Percentiles rank a stretch among this genome's conserved stretches.
phyloP scores from a whole-genome alignment of 2,113 vertebrate genomes.

The Pimephales promelas region DNA sequence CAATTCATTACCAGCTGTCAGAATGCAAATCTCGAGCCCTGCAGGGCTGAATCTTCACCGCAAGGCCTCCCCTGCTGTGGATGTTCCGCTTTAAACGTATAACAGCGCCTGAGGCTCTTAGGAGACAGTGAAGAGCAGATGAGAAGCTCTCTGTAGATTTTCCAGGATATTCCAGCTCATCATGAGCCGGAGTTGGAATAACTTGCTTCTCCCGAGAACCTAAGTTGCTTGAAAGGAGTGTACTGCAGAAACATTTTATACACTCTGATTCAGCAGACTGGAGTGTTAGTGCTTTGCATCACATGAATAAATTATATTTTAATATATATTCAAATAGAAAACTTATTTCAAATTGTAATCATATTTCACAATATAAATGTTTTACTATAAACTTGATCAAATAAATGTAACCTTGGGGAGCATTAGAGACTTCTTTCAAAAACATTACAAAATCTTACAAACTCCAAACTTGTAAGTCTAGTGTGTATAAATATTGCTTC shows the following conservation, averaged over 20 bases:
- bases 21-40: conserved; percentile 14
- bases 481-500: too few species aligned
- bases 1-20: conserved; percentile 8
- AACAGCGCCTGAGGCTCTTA: neutral
- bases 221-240: neutral
- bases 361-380: too few species aligned
- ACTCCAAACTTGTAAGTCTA: too few species aligned
- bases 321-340: too few species aligned
- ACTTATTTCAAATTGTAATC: too few species aligned
- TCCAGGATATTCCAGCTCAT: conserved; percentile 22
- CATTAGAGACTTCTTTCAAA: too few species aligned
- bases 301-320: too few species aligned
- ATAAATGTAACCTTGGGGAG: too few species aligned
- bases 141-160: conserved; percentile 31
- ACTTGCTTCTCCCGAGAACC: neutral
- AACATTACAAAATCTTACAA: too few species aligned
- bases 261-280: neutral
- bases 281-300: neutral
- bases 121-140: conserved; percentile 13
- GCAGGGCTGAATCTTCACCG: neutral
- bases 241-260: neutral
- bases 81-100: conserved; percentile 4
- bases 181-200: neutral
- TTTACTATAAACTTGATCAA: too few species aligned
- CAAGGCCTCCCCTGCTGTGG: neutral